Base-by-base conservation (phyloP, 2,888 invertebrate species). In the Mythimna impura region DNA sequence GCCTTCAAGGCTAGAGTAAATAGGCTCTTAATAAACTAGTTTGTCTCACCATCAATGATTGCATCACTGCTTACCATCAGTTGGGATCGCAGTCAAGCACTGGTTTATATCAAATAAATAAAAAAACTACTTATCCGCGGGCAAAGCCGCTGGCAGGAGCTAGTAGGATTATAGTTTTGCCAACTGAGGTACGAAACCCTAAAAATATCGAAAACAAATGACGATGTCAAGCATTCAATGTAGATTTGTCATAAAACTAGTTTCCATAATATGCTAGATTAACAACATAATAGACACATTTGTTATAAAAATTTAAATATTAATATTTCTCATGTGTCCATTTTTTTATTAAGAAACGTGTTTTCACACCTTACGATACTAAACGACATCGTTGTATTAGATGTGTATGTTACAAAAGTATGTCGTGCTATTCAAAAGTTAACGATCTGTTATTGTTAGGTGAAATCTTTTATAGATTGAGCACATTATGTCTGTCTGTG, bases 301-400 rank as follows among this genome's bases (percentile, higher is more conserved):
- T 57, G 66, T 76, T 61, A 73, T 47, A 52, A 47, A 66, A 8
- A 63, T 63, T 52, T 57, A 17, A 63, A 63, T 66, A 73, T 58
- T 73, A 73, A 79, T 78, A 78, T 54, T 63, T 22, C 7, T 47
- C 64, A 54, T 78, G 43, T 76, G 60, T 71, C 30, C 66, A 9
- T n/a, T 47, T 66, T 66, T 66, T 63, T 73, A 79, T 77, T 63
- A 1, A 73, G 47, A 79, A 77, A 79, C 77, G 14, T 71, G 78
- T 76, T 76, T 61, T 76, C 72, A 72, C 76, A 65, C 79, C 34
- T 69, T 40, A 17, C 2, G 4, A 61, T 65, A 57, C 43, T 40
- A 22, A 47, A 66, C 10, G 43, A 9, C 68, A 4, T 52, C 9
- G 20, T 22, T 67, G 12, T 40, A 76, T 47, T 20, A 61, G 9